Evolutionary conservation across 2,888 invertebrate species (phyloP), one percentile per base, ranked within the genome.

Genomic region (Yponomeuta plumbellus): DNA sequence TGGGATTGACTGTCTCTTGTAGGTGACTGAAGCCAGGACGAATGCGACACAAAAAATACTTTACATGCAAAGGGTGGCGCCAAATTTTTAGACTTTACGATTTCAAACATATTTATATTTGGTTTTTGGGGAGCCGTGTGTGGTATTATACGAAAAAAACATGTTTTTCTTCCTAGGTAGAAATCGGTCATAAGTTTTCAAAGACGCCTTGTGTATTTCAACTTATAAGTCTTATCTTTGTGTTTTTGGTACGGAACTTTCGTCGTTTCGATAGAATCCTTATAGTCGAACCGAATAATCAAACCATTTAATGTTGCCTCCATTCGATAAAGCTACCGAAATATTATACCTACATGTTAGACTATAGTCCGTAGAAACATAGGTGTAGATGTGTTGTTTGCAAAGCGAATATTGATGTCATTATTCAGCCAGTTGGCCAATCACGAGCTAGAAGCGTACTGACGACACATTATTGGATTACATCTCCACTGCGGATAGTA

Each of bases 51-150:
- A 68, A 82, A 89, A 88, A 86, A 88, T 89, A 85, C 72, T 77
- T 17, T 80, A 75, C 76, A 79, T 75, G 74, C 75, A 81, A 66
- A 83, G 84, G 85, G 83, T 86, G 88, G 88, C 88, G 87, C 88
- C 87, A 78, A 78, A 78, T 73, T 74, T 80, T 74, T 74, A 72
- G 72, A 75, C 76, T 74, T 75, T 65, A 26, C n/a, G 40, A 26
- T 62, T 34, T 62, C 34, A 26, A 62, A 23, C n/a, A 34, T 34
- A n/a, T n/a, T n/a, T n/a, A 26, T 6, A 62, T 20, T 26, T 23
- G 23, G 13, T 62, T 34, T 62, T 20, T 0, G 61, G 11, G 39
- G 26, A 13, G 17, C 61, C n/a, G 61, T 13, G 13, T 11, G 23
- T 34, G 21, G 21, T 8, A 59, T 59, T 59, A 21, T 59, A 52